Percentiles rank a stretch among this genome's conserved stretches.
phyloP scores from a whole-genome alignment of 2,113 vertebrate genomes.

The Eidolon helvum region DNA sequence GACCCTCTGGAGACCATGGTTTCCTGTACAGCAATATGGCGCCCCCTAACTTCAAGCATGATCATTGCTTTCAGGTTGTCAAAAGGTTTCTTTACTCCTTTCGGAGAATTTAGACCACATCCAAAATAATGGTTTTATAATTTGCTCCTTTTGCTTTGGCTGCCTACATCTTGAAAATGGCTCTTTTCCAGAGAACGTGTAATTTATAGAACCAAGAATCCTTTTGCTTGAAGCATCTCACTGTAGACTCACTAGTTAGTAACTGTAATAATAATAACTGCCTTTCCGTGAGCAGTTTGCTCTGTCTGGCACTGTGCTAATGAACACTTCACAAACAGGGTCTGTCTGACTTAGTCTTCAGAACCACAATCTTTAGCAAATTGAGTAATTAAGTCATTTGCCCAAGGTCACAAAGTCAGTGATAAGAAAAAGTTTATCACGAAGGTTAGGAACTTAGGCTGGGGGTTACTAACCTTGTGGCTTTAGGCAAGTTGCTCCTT shows the following conservation, averaged over 20 bases:
- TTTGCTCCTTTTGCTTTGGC: constrained; percentile 67
- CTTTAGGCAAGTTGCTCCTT: background rate
- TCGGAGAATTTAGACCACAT: constrained; percentile 47
- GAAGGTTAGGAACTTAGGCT: background rate
- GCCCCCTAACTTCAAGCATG: constrained; percentile 72
- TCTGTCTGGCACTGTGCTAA: constrained; percentile 8
- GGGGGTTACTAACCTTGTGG: background rate
- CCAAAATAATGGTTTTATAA: constrained; percentile 68
- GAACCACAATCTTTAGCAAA: background rate
- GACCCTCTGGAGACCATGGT: background rate
- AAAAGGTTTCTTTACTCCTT: constrained; percentile 27
- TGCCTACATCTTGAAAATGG: constrained; percentile 52
- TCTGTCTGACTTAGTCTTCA: constrained; percentile 10
- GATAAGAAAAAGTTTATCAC: background rate
- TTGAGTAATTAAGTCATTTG: background rate
- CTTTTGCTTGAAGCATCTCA: constrained; percentile 41
- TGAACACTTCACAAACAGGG: constrained; percentile 12
- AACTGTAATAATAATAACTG: constrained; percentile 32
- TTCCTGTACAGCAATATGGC: constrained; percentile 9
- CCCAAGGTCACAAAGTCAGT: background rate
- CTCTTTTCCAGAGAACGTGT: constrained; percentile 66
- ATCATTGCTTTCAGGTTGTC: constrained; percentile 41
- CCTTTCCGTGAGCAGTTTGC: constrained; percentile 21
- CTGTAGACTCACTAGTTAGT: background rate
- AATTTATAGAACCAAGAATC: constrained; percentile 61